These are phyloP conservation scores for Oscheius sp. DNA, from an alignment of 2,888 invertebrate species.

Conservation along the genomic window DNA sequence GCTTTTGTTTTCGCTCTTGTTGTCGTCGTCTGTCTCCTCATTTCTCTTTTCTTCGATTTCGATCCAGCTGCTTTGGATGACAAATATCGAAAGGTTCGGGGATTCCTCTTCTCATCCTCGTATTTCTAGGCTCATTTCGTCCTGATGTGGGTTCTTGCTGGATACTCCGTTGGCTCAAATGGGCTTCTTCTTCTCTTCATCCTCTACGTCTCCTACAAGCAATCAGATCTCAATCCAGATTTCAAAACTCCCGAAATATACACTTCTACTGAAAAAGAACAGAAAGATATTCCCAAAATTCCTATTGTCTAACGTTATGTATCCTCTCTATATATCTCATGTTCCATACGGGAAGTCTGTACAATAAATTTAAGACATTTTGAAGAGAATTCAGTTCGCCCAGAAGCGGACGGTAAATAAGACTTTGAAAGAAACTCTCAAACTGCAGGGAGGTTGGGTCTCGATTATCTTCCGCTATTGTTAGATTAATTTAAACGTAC, in stretches of 20 bases:
- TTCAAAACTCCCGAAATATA: neutral
- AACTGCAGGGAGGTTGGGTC: too few relatives aligned
- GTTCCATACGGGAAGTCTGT: neutral
- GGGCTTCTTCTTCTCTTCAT: neutral
- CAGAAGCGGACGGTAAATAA: too few relatives aligned
- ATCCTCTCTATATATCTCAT: too few relatives aligned
- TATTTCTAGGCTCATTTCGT: conserved; percentile 5
- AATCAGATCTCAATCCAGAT: neutral
- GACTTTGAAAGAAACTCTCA: too few relatives aligned
- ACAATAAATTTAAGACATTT: too few relatives aligned
- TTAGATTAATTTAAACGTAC: too few relatives aligned
- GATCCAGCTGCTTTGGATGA: neutral
- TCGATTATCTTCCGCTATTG: neutral
- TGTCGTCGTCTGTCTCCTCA: neutral
- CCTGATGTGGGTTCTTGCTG: conserved; percentile 5
- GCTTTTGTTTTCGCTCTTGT: neutral
- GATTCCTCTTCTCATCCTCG: neutral
- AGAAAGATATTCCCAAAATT: neutral
- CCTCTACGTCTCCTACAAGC: neutral
- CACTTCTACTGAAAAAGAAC: neutral
- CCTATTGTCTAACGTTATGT: too few relatives aligned
- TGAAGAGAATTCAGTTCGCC: too few relatives aligned
- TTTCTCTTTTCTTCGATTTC: conserved; percentile 10
- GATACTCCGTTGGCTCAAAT: neutral
- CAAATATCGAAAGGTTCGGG: neutral